Percentiles rank a stretch among this genome's conserved stretches.
Conservation (phyloP, 2,797 vertebrate species). For the Podarcis lilfordi region DNA sequence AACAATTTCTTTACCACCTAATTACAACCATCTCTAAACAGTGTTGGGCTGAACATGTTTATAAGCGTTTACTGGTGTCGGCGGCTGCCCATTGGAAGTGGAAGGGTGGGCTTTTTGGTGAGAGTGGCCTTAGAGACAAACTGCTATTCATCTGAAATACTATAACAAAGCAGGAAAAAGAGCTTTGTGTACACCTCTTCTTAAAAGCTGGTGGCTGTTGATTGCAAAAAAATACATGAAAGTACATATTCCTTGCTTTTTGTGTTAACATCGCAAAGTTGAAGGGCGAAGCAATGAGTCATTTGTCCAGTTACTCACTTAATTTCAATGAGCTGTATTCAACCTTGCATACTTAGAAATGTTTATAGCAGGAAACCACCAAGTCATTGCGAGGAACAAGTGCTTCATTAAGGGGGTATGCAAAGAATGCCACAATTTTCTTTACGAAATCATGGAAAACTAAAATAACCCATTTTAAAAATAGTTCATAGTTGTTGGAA, state of each 20-base stretch:
- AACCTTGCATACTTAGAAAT: constrained; percentile 51
- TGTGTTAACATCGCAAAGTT: constrained; percentile 25
- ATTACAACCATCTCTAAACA: too few species aligned
- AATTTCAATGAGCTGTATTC: constrained; percentile 45
- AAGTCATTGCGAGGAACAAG: constrained; percentile 58
- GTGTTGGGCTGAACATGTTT: neutral
- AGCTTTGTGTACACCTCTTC: neutral
- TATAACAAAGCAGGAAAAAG: neutral
- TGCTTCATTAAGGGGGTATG: constrained; percentile 58
- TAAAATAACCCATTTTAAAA: constrained; percentile 56
- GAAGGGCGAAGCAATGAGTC: constrained; percentile 50
- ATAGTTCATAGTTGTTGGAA: constrained; percentile 53
- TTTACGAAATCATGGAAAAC: constrained; percentile 59
- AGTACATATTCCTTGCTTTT: constrained; percentile 21
- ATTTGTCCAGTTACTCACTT: constrained; percentile 48
- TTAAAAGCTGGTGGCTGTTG: neutral
- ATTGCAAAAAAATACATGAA: neutral
- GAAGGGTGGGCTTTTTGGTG: too few species aligned
- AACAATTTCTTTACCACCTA: too few species aligned
- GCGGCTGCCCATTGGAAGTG: too few species aligned
- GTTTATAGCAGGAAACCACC: constrained; percentile 63
- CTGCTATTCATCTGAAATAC: neutral
- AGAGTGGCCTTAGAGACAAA: neutral
- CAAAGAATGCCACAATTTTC: constrained; percentile 63
- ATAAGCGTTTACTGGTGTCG: too few species aligned